Percentiles rank a stretch among this genome's conserved stretches.
Evolutionary conservation across 2,888 invertebrate species (phyloP).

Genomic region (Lottia scabra): DNA sequence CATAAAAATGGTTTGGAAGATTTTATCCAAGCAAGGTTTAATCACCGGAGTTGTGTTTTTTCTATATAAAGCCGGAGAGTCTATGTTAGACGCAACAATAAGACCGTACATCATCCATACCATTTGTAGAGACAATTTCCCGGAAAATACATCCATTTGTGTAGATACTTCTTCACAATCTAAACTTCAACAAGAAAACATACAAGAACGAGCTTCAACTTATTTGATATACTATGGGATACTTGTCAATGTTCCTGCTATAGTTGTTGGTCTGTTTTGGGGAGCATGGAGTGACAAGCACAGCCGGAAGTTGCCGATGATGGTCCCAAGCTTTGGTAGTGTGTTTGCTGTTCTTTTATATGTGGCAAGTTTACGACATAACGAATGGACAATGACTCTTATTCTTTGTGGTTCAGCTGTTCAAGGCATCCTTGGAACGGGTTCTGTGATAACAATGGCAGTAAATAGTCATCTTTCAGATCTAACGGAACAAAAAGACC

Average conservation of each 20-base stretch:
- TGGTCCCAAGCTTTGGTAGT: conserved; percentile 61
- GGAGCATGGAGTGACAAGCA: conserved; percentile 66
- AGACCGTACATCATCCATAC: conserved; percentile 63
- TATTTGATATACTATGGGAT: conserved; percentile 60
- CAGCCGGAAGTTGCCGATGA: conserved; percentile 60
- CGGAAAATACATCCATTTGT: conserved; percentile 38
- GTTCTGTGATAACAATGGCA: conserved; percentile 65
- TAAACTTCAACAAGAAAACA: background rate
- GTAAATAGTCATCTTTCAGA: conserved; percentile 64
- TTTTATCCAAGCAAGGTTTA: background rate
- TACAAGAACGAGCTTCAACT: conserved; percentile 55
- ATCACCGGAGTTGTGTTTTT: conserved; percentile 64
- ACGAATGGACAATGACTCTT: conserved; percentile 37
- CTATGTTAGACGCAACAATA: conserved; percentile 66
- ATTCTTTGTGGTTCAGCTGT: conserved; percentile 58
- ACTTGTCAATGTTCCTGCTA: conserved; percentile 60
- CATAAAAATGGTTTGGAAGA: background rate
- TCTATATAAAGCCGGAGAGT: conserved; percentile 66
- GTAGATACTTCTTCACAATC: background rate
- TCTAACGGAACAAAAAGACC: conserved; percentile 46
- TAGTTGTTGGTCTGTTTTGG: conserved; percentile 62
- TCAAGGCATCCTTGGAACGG: conserved; percentile 63
- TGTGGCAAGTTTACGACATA: conserved; percentile 47
- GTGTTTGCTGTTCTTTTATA: conserved; percentile 57
- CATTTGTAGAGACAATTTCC: conserved; percentile 52